Conservation (phyloP, 1,140 invertebrate species). For the Plectus sambesii region DNA sequence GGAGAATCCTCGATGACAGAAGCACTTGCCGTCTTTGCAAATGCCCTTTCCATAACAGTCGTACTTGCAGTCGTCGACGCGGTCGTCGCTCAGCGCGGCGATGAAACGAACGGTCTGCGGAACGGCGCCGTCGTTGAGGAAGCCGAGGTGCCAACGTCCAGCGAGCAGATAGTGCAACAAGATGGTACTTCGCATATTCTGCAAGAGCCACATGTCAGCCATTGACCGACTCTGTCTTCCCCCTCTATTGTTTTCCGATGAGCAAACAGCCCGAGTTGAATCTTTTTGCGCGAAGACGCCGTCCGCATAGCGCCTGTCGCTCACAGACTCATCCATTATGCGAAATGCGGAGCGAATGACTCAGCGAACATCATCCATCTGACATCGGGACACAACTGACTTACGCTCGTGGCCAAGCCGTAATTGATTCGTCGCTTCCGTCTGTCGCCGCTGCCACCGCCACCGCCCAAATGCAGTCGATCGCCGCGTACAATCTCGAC, state of each 20-base stretch:
- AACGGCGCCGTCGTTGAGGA: conserved; percentile 9
- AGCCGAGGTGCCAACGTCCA: conserved; percentile 7
- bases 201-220: conserved; percentile 2
- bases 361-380: conserved; percentile 5
- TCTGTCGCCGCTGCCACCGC: not conserved
- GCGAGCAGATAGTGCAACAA: conserved; percentile 8
- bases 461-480: conserved; percentile 2
- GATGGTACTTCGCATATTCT: conserved; percentile 6
- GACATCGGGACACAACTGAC: too few species aligned
- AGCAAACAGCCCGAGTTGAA: too few species aligned
- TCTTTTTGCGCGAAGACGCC: too few species aligned
- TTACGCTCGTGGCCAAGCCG: too few species aligned
- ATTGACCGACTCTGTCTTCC: too few species aligned
- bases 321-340: too few species aligned
- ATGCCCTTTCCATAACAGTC: conserved; percentile 92
- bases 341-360: too few species aligned
- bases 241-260: too few species aligned
- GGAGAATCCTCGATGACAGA: conserved; percentile 89
- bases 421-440: not conserved
- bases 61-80: conserved; percentile 47
- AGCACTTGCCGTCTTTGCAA: conserved; percentile 82
- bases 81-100: too few species aligned
- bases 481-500: conserved; percentile 4
- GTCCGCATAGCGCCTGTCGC: too few species aligned
- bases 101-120: too few species aligned